Conservation (phyloP, 2,113 vertebrate species). For the Tachysurus vachellii region DNA sequence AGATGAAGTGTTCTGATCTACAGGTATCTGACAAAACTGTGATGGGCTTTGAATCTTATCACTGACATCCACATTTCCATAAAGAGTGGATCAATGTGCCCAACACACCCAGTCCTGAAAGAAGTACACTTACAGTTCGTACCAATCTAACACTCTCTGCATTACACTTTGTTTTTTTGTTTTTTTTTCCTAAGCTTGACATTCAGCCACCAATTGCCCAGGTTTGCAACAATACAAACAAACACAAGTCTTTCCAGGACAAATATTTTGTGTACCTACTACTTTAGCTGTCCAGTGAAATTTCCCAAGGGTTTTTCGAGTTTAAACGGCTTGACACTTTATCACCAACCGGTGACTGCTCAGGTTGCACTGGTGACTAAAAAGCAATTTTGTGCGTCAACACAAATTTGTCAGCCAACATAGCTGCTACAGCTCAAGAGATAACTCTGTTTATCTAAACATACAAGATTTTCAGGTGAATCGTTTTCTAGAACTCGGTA, state of each 20-base stretch:
- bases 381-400: constrained; percentile 32
- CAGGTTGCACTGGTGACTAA: constrained; percentile 10
- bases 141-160: neutral
- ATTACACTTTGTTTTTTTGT: neutral
- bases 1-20: neutral
- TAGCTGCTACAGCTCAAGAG: neutral
- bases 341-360: constrained; percentile 8
- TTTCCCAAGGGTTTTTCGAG: constrained; percentile 21
- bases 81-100: neutral
- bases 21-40: neutral
- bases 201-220: neutral
- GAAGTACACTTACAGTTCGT: neutral
- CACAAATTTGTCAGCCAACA: neutral
- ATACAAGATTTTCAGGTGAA: neutral
- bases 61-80: constrained; percentile 10
- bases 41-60: neutral
- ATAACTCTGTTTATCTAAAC: constrained; percentile 9
- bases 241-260: neutral
- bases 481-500: neutral
- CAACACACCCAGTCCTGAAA: neutral
- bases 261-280: constrained; percentile 38
- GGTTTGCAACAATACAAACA: constrained; percentile 12
- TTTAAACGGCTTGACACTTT: neutral
- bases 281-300: constrained; percentile 15
- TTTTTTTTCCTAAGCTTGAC: neutral